Percentiles rank a stretch among this genome's conserved stretches.
Conservation (phyloP, 2,797 vertebrate genomes). For the Acanthurus leucopareius region DNA sequence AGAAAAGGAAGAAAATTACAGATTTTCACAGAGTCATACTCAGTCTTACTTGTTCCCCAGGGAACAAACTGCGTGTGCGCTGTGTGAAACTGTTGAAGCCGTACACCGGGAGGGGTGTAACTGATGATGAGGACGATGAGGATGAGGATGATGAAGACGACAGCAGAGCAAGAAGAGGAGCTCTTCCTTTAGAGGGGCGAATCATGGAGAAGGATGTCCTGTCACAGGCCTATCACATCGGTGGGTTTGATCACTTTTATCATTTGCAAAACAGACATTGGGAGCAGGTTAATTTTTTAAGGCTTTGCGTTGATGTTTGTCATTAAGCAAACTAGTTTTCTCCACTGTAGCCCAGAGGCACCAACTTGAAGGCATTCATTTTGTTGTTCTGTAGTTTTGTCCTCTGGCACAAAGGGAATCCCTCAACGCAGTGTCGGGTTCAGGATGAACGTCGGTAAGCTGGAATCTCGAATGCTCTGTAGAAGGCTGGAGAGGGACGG, state of each 20-base stretch:
- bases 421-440: constrained; percentile 86
- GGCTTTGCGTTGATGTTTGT: too few relatives aligned
- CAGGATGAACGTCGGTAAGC: constrained; percentile 93
- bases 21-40: too few relatives aligned
- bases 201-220: constrained; percentile 92
- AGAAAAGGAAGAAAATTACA: too few relatives aligned
- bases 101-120: constrained; percentile 85
- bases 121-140: constrained; percentile 84
- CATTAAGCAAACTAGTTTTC: too few relatives aligned
- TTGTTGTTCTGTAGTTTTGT: constrained; percentile 86
- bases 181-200: constrained; percentile 82
- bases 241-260: constrained; percentile 79
- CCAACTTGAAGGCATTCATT: neutral
- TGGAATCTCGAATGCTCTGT: constrained; percentile 95
- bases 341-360: too few relatives aligned
- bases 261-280: neutral
- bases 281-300: too few relatives aligned
- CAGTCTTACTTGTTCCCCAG: constrained; percentile 71
- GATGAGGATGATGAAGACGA: constrained; percentile 88
- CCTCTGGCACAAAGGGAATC: constrained; percentile 91
- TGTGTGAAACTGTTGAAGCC: constrained; percentile 92
- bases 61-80: constrained; percentile 89
- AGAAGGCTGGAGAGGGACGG: constrained; percentile 90
- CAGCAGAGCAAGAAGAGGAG: constrained; percentile 79
- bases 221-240: constrained; percentile 92